Conservation (phyloP, 2,888 invertebrate species). For the Cylindroiulus punctatus region DNA sequence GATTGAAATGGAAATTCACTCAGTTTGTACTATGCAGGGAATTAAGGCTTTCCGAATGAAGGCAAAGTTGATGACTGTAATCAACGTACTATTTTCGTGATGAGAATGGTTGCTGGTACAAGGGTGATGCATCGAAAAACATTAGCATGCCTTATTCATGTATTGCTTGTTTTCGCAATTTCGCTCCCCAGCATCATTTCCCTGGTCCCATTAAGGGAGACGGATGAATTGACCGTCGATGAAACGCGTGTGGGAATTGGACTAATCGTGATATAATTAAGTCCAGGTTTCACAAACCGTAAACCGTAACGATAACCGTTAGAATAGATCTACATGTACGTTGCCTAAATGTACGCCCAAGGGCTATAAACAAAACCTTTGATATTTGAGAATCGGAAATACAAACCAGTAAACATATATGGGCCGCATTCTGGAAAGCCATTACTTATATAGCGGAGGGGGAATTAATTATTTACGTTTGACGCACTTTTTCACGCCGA, state of each 20-base stretch:
- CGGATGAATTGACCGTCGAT: conserved; percentile 9
- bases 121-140: not conserved
- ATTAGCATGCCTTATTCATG: not conserved
- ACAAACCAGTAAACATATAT: not conserved
- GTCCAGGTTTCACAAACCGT: conserved; percentile 26
- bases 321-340: not conserved
- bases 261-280: conserved; percentile 17
- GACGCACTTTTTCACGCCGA: conserved; percentile 17
- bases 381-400: conserved; percentile 45
- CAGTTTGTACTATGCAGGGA: too few species aligned
- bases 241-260: conserved; percentile 24
- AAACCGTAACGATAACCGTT: not conserved
- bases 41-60: too few species aligned
- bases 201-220: not conserved
- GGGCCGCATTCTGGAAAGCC: not conserved
- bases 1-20: too few species aligned
- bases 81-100: too few species aligned
- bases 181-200: not conserved
- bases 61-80: too few species aligned
- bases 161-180: not conserved
- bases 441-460: not conserved
- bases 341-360: conserved; percentile 10
- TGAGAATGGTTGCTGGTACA: too few species aligned
- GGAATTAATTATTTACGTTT: conserved; percentile 44
- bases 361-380: conserved; percentile 25